Evolutionary conservation across 2,113 vertebrate species (phyloP), one percentile per base, ranked within the genome.

Genomic region (Oreochromis tanganicae): DNA sequence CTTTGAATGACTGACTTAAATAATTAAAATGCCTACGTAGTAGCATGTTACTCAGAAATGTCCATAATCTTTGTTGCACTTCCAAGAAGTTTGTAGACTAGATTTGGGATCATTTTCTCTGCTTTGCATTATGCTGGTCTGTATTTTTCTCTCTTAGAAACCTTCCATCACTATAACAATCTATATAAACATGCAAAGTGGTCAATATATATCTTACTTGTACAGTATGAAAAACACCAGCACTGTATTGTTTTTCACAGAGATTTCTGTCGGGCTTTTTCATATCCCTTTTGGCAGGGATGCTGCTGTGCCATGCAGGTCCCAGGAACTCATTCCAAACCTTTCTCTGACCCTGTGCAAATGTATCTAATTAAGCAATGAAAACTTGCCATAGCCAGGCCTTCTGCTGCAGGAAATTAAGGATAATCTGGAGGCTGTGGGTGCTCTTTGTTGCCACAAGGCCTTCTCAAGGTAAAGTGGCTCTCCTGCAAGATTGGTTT

Each of bases 381-480:
- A 90, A 78, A 89, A 83, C 86, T 87, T 66, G 54, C 59, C 75
- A 82, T 73, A 85, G 61, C 83, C 89, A 75, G 84, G 81, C 80
- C 87, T 83, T 91, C 81, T 90, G 80, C 84, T 86, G 93, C 94
- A 95, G 95, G 95, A 95, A 95, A 94, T 95, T 88, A 90, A 93
- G 93, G 93, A 91, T 95, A 92, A 95, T 94, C 92, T 89, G n/a
- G 46, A 89, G 66, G 55, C 91, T 92, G 89, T 91, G 91, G 93
- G 83, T n/a, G 27, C 56, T 92, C 87, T 82, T 82, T 93, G 91
- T 92, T 90, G 93, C 93, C 90, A 90, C 80, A 88, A 91, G 92
- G 90, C 91, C 9, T 88, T 93, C 93, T 93, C 92, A 93, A 89
- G 91, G 90, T 94, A 88, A 93, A 94, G 86, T 84, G 88, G 81